Base-by-base conservation (phyloP, 2,797 vertebrate species). In the Sorex maritimensis region DNA sequence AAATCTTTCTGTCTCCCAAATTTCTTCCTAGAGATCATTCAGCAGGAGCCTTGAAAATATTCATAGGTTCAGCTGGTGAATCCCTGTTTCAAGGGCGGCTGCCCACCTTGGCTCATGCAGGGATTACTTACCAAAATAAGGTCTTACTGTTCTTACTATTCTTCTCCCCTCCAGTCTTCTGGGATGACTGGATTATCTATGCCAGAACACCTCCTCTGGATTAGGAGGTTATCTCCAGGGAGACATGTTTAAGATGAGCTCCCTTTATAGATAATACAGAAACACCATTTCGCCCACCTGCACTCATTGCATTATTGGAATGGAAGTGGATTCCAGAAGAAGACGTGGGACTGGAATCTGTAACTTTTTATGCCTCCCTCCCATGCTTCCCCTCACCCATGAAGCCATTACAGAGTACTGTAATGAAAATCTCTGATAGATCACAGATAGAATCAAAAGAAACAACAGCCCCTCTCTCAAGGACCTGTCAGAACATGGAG, bases 171-270 rank as follows among this genome's bases (percentile, higher is more conserved):
- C 65, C 34, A 34, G 34, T 34, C 34, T 34, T 34, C 34, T 34
- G 34, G 34, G 34, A 34, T 34, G 34, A 34, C 34, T 34, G 34
- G 34, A 93, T 73, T 49, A 17, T 67, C 95, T 89, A 49, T 12
- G 11, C 88, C 61, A 88, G 81, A 94, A 93, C 93, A 34, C 69
- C 86, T 86, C 95, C 96, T 81, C 63, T 94, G 95, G 82, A 94
- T 93, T 94, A 81, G 86, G 88, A 95, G 92, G 90, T 95, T 95
- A 61, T 96, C 94, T 95, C 94, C 38, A 74, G 95, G 93, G 93
- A 95, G 92, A 92, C 86, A 78, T 96, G 82, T 78, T 93, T 74
- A 81, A 95, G 86, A 95, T 77, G 86, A 92, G 44, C 67, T 34
- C 94, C 80, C 82, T 90, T 63, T 83, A 75, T 52, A 49, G 89